Evolutionary conservation across 2,888 invertebrate species (phyloP).

Genomic region (Rotaria magnacalcarata): DNA sequence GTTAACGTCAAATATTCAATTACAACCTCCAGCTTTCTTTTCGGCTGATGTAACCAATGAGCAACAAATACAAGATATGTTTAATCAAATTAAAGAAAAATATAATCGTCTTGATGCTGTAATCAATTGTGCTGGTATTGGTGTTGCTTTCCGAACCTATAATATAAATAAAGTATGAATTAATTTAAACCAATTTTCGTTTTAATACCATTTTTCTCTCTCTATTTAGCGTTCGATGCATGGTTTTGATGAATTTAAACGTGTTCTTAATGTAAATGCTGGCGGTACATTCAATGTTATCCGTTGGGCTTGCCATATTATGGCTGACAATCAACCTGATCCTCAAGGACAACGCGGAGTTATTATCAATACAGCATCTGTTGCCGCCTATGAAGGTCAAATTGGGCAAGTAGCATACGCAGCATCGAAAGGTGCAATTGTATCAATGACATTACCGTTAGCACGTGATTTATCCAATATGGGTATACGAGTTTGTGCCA

Average conservation of each 20-base stretch:
- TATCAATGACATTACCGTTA: slow-evolving; percentile 88
- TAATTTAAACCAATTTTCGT: no score
- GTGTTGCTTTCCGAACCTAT: slow-evolving; percentile 77
- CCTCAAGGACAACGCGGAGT: slow-evolving; percentile 69
- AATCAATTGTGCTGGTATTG: slow-evolving; percentile 92
- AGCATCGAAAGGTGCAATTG: slow-evolving; percentile 85
- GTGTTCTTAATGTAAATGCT: slow-evolving; percentile 75
- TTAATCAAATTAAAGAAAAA: slow-evolving; percentile 70
- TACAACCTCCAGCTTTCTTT: slow-evolving; percentile 37
- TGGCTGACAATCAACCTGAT: slow-evolving; percentile 75
- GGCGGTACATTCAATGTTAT: slow-evolving; percentile 88
- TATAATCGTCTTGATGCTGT: slow-evolving; percentile 78
- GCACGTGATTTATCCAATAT: slow-evolving; percentile 74
- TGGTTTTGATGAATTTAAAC: slow-evolving; percentile 70
- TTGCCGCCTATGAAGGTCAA: slow-evolving; percentile 92
- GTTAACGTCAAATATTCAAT: not conserved
- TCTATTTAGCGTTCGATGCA: slow-evolving; percentile 60
- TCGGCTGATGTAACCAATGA: slow-evolving; percentile 70
- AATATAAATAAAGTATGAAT: slow-evolving; percentile 72
- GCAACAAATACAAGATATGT: slow-evolving; percentile 71
- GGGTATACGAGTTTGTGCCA: slow-evolving; percentile 61
- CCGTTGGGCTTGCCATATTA: slow-evolving; percentile 74
- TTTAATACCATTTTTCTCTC: not conserved
- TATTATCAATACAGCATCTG: slow-evolving; percentile 86
- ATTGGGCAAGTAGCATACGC: slow-evolving; percentile 88